Conservation (phyloP, 2,113 vertebrate genomes). For the Chitala chitala region DNA sequence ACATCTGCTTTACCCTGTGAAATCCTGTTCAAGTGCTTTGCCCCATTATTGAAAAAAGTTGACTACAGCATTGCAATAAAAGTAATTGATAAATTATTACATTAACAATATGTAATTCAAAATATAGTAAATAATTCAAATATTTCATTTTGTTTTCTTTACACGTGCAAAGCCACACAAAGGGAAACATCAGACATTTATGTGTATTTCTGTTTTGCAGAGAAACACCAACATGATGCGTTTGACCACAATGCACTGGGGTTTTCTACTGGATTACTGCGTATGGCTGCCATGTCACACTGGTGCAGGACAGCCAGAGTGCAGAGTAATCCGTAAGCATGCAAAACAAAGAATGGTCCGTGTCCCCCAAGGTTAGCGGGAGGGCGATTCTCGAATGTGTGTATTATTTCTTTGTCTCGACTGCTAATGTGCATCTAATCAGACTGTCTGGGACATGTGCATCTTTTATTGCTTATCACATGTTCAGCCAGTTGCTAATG, state of each 20-base stretch:
- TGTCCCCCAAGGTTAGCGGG: slow-evolving; percentile 37
- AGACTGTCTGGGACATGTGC: slow-evolving; percentile 24
- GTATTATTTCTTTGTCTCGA: slow-evolving; percentile 41
- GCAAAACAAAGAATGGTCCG: slow-evolving; percentile 21
- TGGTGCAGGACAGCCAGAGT: neutral
- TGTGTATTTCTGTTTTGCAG: neutral
- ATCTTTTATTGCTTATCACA: slow-evolving; percentile 4
- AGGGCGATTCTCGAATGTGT: slow-evolving; percentile 40
- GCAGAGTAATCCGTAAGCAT: slow-evolving; percentile 25
- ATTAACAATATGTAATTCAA: too few species aligned
- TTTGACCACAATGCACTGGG: neutral
- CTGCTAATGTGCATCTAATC: slow-evolving; percentile 37
- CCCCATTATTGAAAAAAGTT: too few species aligned
- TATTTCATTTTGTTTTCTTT: too few species aligned
- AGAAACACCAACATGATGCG: neutral
- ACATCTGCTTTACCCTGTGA: too few species aligned
- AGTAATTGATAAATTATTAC: too few species aligned
- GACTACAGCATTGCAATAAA: too few species aligned
- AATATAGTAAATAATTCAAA: too few species aligned
- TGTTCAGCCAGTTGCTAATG: slow-evolving; percentile 17
- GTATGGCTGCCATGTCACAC: slow-evolving; percentile 43
- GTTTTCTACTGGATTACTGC: slow-evolving; percentile 30
- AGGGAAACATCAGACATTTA: neutral
- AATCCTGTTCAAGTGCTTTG: too few species aligned
- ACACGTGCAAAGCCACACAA: too few species aligned